Evolutionary conservation across 2,888 invertebrate genomes (phyloP).

Genomic region (Drosophila histrio): DNA sequence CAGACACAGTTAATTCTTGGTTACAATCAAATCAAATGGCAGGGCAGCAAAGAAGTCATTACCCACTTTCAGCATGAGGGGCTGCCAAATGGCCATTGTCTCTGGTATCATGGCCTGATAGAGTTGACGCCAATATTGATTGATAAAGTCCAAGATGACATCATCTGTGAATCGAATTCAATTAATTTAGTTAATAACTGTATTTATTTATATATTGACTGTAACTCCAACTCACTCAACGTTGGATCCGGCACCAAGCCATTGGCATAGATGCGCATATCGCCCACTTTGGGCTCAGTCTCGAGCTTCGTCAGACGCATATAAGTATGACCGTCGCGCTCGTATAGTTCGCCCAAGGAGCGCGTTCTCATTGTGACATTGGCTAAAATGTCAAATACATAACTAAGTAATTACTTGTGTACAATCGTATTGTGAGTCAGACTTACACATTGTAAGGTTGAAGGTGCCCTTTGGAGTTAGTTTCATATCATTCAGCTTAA

Average conservation of each 20-base stretch:
- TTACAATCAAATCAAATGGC: constrained; percentile 81
- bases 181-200: neutral
- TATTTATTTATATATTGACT: neutral
- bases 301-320: constrained; percentile 86
- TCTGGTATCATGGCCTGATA: constrained; percentile 85
- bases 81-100: constrained; percentile 81
- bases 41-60: constrained; percentile 82
- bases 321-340: constrained; percentile 85
- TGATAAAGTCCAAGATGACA: constrained; percentile 84
- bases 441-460: constrained; percentile 87
- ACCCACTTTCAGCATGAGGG: constrained; percentile 72
- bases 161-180: constrained; percentile 61
- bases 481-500: constrained; percentile 86
- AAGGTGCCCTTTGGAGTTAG: constrained; percentile 87
- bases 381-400: constrained; percentile 81
- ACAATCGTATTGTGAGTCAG: neutral
- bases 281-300: constrained; percentile 87
- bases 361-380: constrained; percentile 86
- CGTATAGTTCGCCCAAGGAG: constrained; percentile 86
- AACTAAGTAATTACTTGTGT: neutral
- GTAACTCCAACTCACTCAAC: constrained; percentile 89
- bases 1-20: constrained; percentile 60
- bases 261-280: constrained; percentile 86
- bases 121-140: constrained; percentile 86
- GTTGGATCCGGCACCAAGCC: constrained; percentile 87